Conservation (phyloP, 1,140 invertebrate species). For the Euglossa dilemma region DNA sequence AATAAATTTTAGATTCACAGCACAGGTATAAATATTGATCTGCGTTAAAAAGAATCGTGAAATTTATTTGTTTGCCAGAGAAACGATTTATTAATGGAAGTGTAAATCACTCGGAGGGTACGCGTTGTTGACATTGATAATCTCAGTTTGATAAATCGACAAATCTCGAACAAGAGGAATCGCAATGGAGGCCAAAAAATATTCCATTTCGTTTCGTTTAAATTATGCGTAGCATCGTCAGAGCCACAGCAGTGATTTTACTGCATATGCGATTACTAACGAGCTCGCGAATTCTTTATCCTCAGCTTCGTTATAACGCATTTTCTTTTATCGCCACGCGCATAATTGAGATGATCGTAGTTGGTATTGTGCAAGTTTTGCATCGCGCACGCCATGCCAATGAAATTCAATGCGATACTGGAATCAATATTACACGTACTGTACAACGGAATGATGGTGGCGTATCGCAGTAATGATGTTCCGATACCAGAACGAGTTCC, state of each 20-base stretch:
- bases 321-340: background rate
- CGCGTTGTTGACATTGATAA: too few species aligned
- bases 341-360: slow-evolving; percentile 6
- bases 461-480: background rate
- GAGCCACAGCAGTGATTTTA: background rate
- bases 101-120: too few species aligned
- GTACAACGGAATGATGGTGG: background rate
- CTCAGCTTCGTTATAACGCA: background rate
- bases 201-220: background rate
- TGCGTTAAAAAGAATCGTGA: too few species aligned
- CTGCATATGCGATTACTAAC: background rate
- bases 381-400: background rate
- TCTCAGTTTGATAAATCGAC: too few species aligned
- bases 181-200: too few species aligned
- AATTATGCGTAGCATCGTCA: background rate
- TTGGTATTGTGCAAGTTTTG: background rate
- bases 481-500: background rate
- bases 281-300: background rate
- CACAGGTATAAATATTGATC: too few species aligned
- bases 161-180: too few species aligned
- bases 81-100: too few species aligned
- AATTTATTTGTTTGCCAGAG: too few species aligned
- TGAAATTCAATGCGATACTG: slow-evolving; percentile 1
- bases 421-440: slow-evolving; percentile 7
- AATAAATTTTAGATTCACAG: too few species aligned